Base-by-base conservation (phyloP, 2,797 vertebrate species). In the Psittacula derbiana region DNA sequence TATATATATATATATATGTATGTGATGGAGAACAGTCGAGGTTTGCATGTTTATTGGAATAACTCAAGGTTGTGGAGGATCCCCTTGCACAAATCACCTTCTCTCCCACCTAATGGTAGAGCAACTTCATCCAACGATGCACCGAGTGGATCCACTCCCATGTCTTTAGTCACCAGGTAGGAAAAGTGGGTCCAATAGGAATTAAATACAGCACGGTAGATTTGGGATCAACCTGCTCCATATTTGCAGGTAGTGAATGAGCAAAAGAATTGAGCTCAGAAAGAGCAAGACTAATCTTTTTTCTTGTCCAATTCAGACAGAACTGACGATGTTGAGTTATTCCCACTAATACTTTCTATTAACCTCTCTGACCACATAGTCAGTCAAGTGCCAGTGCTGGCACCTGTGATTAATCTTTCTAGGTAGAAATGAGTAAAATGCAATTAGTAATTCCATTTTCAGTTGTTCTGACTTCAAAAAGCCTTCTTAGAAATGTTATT, bases 361-460 rank as follows among this genome's bases (percentile, higher is more conserved):
- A 46, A 90, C 60, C 55, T 76, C 52, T 55, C 62, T 70, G 64
- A 53, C 44, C 41, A 46, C 55, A 43, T 6, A 65, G 60, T 64
- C 21, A 28, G 71, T 64, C 50, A 71, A 75, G 58, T 40, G n/a
- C 47, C 20, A 36, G 49, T 46, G 75, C 18, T 60, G 47, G 24
- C 8, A 88, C 23, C 57, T 31, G 30, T 80, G 67, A 73, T 92
- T 90, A 46, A 90, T 88, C 44, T 74, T 84, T 49, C 62, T 55
- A 66, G 33, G 14, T 66, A 72, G 66, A 86, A 94, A 91, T 30
- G 50, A 80, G 28, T 3, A 18, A 71, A 15, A 64, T 80, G 44
- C 71, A 80, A 84, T 85, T 92, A 93, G 67, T 30, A 70, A 93
- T 80, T 25, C 21, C 27, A 41, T 76, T 95, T 90, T 73, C 50